Conservation (phyloP, 2,113 vertebrate genomes). For the Zosterops pallidus region DNA sequence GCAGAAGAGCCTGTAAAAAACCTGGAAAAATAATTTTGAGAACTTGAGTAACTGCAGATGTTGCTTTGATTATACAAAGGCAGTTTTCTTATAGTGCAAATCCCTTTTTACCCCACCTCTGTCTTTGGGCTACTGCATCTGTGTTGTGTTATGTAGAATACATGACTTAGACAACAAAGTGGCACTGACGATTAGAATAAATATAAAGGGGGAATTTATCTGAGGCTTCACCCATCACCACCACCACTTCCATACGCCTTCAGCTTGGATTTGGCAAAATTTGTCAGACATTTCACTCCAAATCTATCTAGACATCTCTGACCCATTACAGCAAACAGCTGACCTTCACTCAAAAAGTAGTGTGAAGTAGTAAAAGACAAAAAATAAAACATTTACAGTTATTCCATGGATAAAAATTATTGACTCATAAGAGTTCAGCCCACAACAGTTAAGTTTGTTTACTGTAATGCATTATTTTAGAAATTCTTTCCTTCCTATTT, state of each 20-base stretch:
- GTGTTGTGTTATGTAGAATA: not conserved
- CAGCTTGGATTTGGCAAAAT: not conserved
- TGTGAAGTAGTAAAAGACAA: not conserved
- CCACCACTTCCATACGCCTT: not conserved
- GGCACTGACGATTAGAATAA: not conserved
- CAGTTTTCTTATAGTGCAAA: not conserved
- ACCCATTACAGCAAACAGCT: not conserved
- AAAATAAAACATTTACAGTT: not conserved
- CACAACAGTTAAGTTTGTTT: not conserved
- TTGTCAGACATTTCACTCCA: not conserved
- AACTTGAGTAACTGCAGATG: not conserved
- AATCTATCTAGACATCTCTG: not conserved
- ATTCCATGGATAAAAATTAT: not conserved
- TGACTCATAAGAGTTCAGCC: not conserved
- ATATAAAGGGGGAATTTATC: not conserved
- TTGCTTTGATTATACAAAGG: not conserved
- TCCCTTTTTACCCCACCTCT: not conserved
- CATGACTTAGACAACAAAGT: not conserved
- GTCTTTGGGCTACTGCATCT: not conserved
- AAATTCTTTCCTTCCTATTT: constrained; percentile 38
- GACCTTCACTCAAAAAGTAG: not conserved
- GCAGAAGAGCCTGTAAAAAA: not conserved
- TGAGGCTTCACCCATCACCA: not conserved
- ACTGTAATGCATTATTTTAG: constrained; percentile 10
- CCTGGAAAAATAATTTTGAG: not conserved